These are phyloP conservation scores for Anthoptus insignis DNA, from an alignment of 2,888 invertebrate species.

Conservation along the genomic window DNA sequence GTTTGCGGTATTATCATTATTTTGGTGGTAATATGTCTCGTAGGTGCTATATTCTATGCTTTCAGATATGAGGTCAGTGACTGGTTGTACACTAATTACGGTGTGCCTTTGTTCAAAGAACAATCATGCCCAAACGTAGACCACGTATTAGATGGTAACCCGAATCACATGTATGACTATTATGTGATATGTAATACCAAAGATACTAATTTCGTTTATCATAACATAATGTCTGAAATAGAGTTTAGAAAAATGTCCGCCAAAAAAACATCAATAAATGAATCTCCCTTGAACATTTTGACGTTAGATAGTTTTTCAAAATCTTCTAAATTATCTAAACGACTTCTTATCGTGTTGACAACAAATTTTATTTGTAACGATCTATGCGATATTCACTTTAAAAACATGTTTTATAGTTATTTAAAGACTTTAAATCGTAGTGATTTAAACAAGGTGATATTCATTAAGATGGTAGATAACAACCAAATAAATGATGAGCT, in stretches of 20 bases:
- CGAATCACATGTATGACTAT: conserved; percentile 94
- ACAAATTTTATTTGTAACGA: conserved; percentile 81
- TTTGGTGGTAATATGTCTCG: conserved; percentile 89
- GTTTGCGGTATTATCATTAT: conserved; percentile 91
- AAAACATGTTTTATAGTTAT: conserved; percentile 82
- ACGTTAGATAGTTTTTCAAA: conserved; percentile 82
- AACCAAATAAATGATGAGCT: conserved; percentile 81
- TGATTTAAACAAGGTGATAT: conserved; percentile 80
- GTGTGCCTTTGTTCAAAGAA: conserved; percentile 92
- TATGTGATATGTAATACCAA: conserved; percentile 95
- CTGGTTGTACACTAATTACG: conserved; percentile 93
- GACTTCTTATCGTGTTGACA: conserved; percentile 88
- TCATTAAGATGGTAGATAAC: conserved; percentile 79
- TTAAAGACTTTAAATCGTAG: conserved; percentile 80
- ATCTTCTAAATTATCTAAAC: conserved; percentile 82
- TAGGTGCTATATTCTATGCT: conserved; percentile 91
- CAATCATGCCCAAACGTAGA: conserved; percentile 87
- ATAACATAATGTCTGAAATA: conserved; percentile 90
- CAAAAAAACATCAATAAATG: conserved; percentile 91
- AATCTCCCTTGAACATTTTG: conserved; percentile 88
- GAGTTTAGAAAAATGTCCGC: conserved; percentile 90
- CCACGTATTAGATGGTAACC: conserved; percentile 89
- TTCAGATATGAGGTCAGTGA: conserved; percentile 93
- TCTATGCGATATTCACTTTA: conserved; percentile 80
- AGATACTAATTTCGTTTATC: conserved; percentile 91